phyloP scores from a whole-genome alignment of 2,113 vertebrate species.

The Nymphicus hollandicus region DNA sequence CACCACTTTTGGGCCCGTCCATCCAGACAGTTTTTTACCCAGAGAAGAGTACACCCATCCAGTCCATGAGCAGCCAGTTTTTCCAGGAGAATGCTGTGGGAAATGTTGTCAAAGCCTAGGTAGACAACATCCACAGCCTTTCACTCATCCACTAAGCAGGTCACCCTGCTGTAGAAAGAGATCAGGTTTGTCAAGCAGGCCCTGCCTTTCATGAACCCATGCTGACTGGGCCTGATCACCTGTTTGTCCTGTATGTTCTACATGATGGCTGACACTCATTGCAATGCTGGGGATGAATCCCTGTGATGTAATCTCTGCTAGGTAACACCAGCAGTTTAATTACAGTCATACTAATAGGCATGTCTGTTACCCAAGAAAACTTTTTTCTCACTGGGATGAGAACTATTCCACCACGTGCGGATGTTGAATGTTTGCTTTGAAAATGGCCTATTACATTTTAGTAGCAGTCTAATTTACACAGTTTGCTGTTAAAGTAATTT shows the following conservation, averaged over 20 bases:
- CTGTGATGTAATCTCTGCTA: neutral
- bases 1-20: neutral
- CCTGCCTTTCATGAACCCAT: neutral
- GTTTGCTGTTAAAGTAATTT: neutral
- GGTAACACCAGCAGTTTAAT: neutral
- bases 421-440: neutral
- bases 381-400: neutral
- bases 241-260: accelerated
- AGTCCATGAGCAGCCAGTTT: neutral
- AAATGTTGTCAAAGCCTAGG: neutral
- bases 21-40: neutral
- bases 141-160: neutral
- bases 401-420: neutral
- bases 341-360: neutral
- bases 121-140: neutral
- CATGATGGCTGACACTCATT: neutral
- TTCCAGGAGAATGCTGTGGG: neutral
- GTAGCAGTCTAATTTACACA: neutral
- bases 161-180: neutral
- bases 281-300: neutral
- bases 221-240: neutral
- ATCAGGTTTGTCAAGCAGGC: neutral
- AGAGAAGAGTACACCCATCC: neutral
- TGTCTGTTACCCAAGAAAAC: neutral
- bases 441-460: neutral